phyloP scores from a whole-genome alignment of 2,888 invertebrate species.

The Epirrhoe tristata region DNA sequence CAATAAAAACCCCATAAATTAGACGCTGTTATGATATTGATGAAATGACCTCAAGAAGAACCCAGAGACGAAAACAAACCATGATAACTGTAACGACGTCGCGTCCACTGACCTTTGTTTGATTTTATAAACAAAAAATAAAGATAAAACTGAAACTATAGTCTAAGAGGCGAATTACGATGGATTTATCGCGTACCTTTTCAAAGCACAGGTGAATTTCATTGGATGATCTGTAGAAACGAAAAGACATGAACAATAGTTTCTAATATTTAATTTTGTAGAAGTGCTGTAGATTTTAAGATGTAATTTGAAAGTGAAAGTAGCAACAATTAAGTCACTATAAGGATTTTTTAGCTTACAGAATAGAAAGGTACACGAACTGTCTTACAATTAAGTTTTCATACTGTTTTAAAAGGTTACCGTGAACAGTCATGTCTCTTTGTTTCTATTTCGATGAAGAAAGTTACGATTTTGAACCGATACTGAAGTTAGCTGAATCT shows the following conservation, averaged over 20 bases:
- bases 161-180: constrained; percentile 48
- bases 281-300: neutral
- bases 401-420: neutral
- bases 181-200: constrained; percentile 47
- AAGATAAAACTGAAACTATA: constrained; percentile 43
- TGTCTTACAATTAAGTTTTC: constrained; percentile 1
- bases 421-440: constrained; percentile 38
- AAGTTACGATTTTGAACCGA: constrained; percentile 36
- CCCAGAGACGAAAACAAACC: constrained; percentile 62
- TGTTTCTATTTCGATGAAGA: constrained; percentile 46
- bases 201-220: constrained; percentile 41
- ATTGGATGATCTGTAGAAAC: constrained; percentile 45
- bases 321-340: constrained; percentile 3
- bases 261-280: constrained; percentile 7
- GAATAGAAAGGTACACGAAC: neutral
- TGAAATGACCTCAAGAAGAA: constrained; percentile 54
- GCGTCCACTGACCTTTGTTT: constrained; percentile 46
- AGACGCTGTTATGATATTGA: constrained; percentile 45
- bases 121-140: constrained; percentile 26
- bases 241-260: constrained; percentile 49
- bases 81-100: constrained; percentile 53
- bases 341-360: neutral
- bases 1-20: constrained; percentile 42
- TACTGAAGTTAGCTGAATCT: constrained; percentile 15
- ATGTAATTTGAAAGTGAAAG: constrained; percentile 5